A percentile compares a stretch with the other conserved stretches of the same genome.
Conservation (phyloP, 2,113 vertebrate genomes). For the Sylvietta virens region DNA sequence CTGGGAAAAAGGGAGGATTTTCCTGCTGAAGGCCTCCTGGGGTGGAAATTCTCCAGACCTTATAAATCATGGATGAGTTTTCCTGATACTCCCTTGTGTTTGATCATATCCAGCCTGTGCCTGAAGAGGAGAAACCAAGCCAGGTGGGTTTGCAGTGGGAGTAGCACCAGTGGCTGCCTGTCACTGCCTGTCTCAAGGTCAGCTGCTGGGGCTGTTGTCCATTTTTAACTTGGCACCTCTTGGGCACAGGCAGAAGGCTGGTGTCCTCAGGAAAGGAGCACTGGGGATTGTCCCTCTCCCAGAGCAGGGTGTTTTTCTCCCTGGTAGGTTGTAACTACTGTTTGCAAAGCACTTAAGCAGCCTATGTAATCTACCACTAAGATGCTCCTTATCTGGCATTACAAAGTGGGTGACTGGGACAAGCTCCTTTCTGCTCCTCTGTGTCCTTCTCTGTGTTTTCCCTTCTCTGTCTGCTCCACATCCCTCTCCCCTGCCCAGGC, state of each 20-base stretch:
- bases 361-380: constrained; percentile 45
- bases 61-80: neutral
- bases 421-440: neutral
- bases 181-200: neutral
- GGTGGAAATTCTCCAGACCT: neutral
- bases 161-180: neutral
- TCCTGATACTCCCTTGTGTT: neutral
- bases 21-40: neutral
- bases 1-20: neutral
- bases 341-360: constrained; percentile 62
- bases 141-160: neutral
- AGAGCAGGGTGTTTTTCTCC: neutral
- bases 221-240: neutral
- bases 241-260: accelerated
- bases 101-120: neutral
- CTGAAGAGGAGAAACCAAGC: accelerated
- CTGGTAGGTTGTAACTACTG: constrained; percentile 36
- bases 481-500: neutral
- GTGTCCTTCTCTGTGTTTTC: neutral
- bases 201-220: neutral
- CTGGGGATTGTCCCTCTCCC: neutral
- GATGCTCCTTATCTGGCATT: constrained; percentile 39
- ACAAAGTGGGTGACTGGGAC: neutral
- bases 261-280: neutral
- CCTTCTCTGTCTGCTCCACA: neutral